Evolutionary conservation across 2,888 invertebrate species (phyloP), one percentile per base, ranked within the genome.

Genomic region (Clitarchus hookeri): DNA sequence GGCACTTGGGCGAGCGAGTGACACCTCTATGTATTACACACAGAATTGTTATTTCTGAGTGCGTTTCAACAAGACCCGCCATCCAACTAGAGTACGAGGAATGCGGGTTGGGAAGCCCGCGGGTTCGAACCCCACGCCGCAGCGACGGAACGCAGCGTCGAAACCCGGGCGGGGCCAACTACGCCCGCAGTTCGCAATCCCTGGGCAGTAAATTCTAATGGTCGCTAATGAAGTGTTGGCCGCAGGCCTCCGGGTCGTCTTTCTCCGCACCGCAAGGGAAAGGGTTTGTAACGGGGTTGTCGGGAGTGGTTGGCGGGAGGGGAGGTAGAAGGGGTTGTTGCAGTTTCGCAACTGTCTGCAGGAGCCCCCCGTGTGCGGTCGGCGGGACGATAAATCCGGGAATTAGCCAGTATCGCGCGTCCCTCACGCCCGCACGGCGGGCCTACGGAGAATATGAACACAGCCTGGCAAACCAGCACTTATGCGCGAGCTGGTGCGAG

Each of bases 191-290:
- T 19, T 65, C 65, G 65, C 65, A 65, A 65, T 65, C n/a, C 65
- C 12, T 48, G 65, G n/a, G 65, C n/a, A 9, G 16, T 65, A 65
- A 65, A 65, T 65, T 65, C 65, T 65, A 65, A 65, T 65, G 65
- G 65, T 65, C 65, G 65, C 65, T 65, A 65, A 65, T 65, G 65
- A 65, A 65, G 23, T 65, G 65, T n/a, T 65, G 65, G 65, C 65
- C 65, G 65, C 65, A 65, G 65, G 65, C 8, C 65, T 65, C 65
- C 23, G 23, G 65, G 11, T 23, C 13, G 11, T 19, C 16, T 65
- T 11, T 19, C 65, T 65, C 16, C 65, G 65, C 65, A n/a, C 65
- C 65, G 23, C 65, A n/a, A n/a, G 65, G 65, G 19, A 8, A 8
- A 16, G 65, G 65, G 65, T 48, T 16, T 48, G 65, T 9, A n/a